Base-by-base conservation (phyloP, 2,797 vertebrate genomes). In the Cottoperca gobio region DNA sequence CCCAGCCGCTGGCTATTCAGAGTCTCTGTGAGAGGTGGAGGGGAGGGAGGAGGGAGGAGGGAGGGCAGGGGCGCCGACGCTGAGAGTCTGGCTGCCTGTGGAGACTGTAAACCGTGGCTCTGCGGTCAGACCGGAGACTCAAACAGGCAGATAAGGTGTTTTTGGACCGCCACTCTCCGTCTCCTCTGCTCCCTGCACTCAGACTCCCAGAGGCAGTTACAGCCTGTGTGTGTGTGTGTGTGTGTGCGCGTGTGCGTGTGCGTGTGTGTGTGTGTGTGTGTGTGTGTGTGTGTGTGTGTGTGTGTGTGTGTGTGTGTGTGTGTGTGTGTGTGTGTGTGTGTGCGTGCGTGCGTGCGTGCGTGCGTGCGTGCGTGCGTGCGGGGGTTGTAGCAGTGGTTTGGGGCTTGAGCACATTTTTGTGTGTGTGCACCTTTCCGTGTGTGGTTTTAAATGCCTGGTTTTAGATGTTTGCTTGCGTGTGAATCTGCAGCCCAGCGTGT, bases 51-150 rank as follows among this genome's bases (percentile, higher is more conserved):
- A 14, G 62, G 68, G 35, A 39, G 66, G 40, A 21, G 60, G 83
- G 79, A 80, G 83, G 72, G 86, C 86, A 88, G 81, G 92, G 94
- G 94, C 93, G 94, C 93, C 93, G 88, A 79, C 71, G 93, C 86
- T 93, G 86, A 92, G 92, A 85, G 91, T 86, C 92, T 94, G 90
- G 84, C 93, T 92, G 92, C 88, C 93, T 90, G 88, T 90, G 86
- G 87, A 94, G 92, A 91, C 92, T 94, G 91, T 94, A 94, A 91
- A 92, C 92, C 89, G 89, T 91, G 81, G 93, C 92, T 92, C 92
- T 95, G 92, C 78, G 92, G 94, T 94, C 92, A 94, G 91, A 91
- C 91, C 90, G 59, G 81, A 94, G 94, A 90, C 92, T 93, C 91
- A 93, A 94, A 91, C 88, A 89, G 89, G 89, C 89, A 88, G 93